Base-by-base conservation (phyloP, 2,888 invertebrate genomes). In the Empis stercorea region DNA sequence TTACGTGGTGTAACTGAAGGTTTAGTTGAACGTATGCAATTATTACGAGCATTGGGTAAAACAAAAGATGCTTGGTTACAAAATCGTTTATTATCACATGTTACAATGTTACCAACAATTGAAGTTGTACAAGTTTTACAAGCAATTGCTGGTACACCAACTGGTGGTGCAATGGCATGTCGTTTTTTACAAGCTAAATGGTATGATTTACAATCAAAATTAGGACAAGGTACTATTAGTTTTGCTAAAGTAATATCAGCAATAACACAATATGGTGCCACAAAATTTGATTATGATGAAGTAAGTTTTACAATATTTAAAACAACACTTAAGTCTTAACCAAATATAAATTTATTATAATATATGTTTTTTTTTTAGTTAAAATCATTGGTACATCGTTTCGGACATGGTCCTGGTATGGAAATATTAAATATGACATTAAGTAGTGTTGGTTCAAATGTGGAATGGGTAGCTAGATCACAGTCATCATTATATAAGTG, bases 21-120 rank as follows among this genome's bases (percentile, higher is more conserved):
- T 6, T 61, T 63, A 45, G 64, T 67, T 30, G 70, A 70, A 50
- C 63, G 70, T 4, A 67, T 69, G 65, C 70, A 70, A 52, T 45
- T 70, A 45, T 44, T 70, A 40, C 59, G 70, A 20, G 69, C 70
- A 0, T 52, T 70, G 48, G 70, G 70, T 2, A 59, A 68, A 39
- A 70, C 70, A 51, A 70, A 70, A 56, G 70, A 70, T 52, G 70
- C 69, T 34, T 70, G 70, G 69, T 61, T 70, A 23, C 70, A 70
- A 57, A 70, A 70, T 55, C 70, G 70, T 17, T 57, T 70, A 52
- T 57, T 70, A 14, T 68, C 70, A 11, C 70, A 69, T 51, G 68
- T 70, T 4, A 68, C 68, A 38, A 63, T 66, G 61, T 58, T 70
- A 51, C 67, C 69, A 51, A 66, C 69, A 10, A 56, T 55, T 34